Evolutionary conservation across 2,797 vertebrate species (phyloP).

Genomic region (Neosilurus hyrtlii): DNA sequence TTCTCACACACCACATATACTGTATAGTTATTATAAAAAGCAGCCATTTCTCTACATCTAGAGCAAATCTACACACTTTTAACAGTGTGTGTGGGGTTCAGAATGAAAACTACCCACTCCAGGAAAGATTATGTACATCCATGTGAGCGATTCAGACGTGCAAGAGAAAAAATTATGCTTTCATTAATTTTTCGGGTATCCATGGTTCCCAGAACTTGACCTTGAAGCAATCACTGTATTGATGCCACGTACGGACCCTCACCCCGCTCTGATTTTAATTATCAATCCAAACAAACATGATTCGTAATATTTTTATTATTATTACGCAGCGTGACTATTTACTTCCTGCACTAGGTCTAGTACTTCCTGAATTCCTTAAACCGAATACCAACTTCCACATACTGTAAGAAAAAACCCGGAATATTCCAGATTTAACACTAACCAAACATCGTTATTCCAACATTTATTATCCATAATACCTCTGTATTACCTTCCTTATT

Average conservation of each 20-base stretch:
- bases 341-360: not conserved
- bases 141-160: not conserved
- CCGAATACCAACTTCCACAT: not conserved
- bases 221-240: not conserved
- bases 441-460: not conserved
- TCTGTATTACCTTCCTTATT: not conserved
- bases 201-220: not conserved
- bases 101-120: not conserved
- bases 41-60: slow-evolving; percentile 1
- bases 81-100: not conserved
- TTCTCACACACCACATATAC: slow-evolving; percentile 1
- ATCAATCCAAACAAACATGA: not conserved
- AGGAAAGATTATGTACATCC: slow-evolving; percentile 8
- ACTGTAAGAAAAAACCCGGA: not conserved
- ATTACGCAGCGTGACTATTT: not conserved
- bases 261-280: not conserved
- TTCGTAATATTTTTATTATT: not conserved
- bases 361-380: slow-evolving; percentile 1
- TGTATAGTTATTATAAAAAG: not conserved
- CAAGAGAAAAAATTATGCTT: not conserved
- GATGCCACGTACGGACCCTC: no score
- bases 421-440: not conserved
- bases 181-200: not conserved
- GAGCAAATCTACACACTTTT: not conserved
- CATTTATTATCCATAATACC: not conserved